Percentiles rank a stretch among this genome's conserved stretches.
phyloP scores from a whole-genome alignment of 2,888 invertebrate species.

The Parochlus steinenii region DNA sequence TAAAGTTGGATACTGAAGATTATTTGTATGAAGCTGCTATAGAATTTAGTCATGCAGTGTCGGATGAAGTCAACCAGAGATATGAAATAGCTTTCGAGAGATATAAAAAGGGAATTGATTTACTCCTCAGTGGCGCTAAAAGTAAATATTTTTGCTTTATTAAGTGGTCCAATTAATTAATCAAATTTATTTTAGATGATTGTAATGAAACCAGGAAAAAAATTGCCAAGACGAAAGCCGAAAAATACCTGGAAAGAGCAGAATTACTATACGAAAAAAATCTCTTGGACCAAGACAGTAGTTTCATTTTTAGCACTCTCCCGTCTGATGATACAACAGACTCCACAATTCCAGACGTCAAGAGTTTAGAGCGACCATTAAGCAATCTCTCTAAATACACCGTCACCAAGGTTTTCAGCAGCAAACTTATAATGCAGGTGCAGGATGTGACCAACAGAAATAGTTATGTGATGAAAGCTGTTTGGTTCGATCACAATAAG shows the following conservation, averaged over 20 bases:
- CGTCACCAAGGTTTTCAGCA: conserved; percentile 24
- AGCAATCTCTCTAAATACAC: conserved; percentile 28
- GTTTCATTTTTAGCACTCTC: not conserved
- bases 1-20: no score
- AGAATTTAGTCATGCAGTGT: conserved; percentile 28
- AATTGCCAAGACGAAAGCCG: conserved; percentile 29
- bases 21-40: conserved; percentile 30
- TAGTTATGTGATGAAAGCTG: conserved; percentile 27
- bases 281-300: conserved; percentile 16
- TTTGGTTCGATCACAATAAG: conserved; percentile 21
- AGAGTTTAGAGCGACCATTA: conserved; percentile 26
- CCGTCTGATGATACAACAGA: not conserved
- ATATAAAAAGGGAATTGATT: conserved; percentile 27
- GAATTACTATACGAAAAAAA: conserved; percentile 27
- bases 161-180: not conserved
- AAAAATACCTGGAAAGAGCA: conserved; percentile 27
- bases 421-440: conserved; percentile 27
- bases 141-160: conserved; percentile 13
- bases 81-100: conserved; percentile 24
- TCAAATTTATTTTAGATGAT: conserved; percentile 19
- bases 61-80: conserved; percentile 27
- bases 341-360: conserved; percentile 13
- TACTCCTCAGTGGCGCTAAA: conserved; percentile 24
- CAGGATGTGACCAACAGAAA: conserved; percentile 27
- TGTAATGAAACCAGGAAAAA: conserved; percentile 25